A percentile compares a stretch with the other conserved stretches of the same genome.
These are phyloP conservation scores for Apis cerana DNA, from an alignment of 1,140 invertebrate species.

Conservation along the genomic window DNA sequence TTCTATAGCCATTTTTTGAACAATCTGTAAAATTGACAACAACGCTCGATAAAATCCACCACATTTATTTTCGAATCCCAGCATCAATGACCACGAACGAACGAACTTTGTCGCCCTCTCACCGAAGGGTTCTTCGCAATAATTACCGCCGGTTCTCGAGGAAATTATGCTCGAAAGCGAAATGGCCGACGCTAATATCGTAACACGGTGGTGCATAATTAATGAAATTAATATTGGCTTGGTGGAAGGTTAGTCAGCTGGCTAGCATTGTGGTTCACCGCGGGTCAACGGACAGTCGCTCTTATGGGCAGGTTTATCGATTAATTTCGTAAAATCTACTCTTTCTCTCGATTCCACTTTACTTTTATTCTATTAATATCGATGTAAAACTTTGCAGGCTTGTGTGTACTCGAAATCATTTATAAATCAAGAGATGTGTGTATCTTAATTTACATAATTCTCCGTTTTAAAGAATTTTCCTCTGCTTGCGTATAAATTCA, in stretches of 20 bases:
- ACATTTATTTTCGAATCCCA: not conserved
- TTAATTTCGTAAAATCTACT: conserved; percentile 70
- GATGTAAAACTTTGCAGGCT: too few relatives aligned
- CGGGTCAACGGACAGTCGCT: conserved; percentile 58
- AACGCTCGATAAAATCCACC: too few relatives aligned
- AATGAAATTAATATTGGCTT: conserved; percentile 59
- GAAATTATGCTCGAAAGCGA: conserved; percentile 15
- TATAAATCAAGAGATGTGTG: too few relatives aligned
- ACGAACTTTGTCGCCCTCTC: too few relatives aligned
- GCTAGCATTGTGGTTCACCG: conserved; percentile 29
- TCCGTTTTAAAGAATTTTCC: too few relatives aligned
- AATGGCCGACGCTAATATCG: conserved; percentile 46
- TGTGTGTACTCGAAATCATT: too few relatives aligned
- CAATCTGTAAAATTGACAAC: too few relatives aligned
- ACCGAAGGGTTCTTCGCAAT: not conserved
- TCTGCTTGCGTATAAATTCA: too few relatives aligned
- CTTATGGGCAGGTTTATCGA: conserved; percentile 40
- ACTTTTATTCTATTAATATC: not conserved
- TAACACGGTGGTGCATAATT: conserved; percentile 57
- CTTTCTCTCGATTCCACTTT: not conserved
- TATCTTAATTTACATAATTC: too few relatives aligned
- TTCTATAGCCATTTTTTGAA: too few relatives aligned
- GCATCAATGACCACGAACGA: not conserved
- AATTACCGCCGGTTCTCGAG: conserved; percentile 1
- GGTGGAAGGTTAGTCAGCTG: conserved; percentile 3